phyloP scores from a whole-genome alignment of 2,113 vertebrate species.

The Nerophis ophidion region DNA sequence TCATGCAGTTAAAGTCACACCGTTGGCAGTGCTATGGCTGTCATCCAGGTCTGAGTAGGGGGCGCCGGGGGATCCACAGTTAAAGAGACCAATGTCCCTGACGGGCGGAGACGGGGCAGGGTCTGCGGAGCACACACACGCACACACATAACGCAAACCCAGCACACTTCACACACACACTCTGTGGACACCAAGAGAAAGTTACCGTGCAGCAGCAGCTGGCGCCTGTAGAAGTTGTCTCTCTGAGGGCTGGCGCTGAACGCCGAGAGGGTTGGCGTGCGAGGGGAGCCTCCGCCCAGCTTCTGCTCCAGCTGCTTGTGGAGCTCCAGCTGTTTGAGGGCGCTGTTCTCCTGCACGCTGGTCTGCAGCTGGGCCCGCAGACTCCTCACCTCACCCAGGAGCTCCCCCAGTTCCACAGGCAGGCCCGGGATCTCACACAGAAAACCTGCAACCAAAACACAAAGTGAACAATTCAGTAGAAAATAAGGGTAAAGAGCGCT shows the following conservation, averaged over 20 bases:
- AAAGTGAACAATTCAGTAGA: background rate
- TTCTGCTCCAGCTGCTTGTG: conserved; percentile 75
- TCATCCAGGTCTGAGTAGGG: conserved; percentile 61
- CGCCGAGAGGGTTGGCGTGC: conserved; percentile 55
- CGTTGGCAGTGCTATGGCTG: conserved; percentile 65
- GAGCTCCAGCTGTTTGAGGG: conserved; percentile 73
- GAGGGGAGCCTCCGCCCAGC: conserved; percentile 42
- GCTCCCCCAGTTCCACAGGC: conserved; percentile 67
- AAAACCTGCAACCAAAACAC: conserved; percentile 31
- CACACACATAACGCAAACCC: conserved; percentile 50
- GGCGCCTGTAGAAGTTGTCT: conserved; percentile 61
- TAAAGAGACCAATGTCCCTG: conserved; percentile 81
- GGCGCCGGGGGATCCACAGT: conserved; percentile 60
- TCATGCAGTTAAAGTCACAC: conserved; percentile 59
- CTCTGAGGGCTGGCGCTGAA: conserved; percentile 61
- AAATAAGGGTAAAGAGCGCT: background rate
- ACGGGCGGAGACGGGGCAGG: conserved; percentile 84
- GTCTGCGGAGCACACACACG: conserved; percentile 69
- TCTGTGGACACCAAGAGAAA: too few relatives aligned
- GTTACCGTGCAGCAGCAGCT: conserved; percentile 73
- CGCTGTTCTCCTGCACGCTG: conserved; percentile 78
- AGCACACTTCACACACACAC: conserved; percentile 25
- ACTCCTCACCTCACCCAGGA: conserved; percentile 76
- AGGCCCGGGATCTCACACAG: conserved; percentile 57
- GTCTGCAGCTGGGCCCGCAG: conserved; percentile 75